phyloP scores from a whole-genome alignment of 2,113 vertebrate species.

The Ammodytes dubius region DNA sequence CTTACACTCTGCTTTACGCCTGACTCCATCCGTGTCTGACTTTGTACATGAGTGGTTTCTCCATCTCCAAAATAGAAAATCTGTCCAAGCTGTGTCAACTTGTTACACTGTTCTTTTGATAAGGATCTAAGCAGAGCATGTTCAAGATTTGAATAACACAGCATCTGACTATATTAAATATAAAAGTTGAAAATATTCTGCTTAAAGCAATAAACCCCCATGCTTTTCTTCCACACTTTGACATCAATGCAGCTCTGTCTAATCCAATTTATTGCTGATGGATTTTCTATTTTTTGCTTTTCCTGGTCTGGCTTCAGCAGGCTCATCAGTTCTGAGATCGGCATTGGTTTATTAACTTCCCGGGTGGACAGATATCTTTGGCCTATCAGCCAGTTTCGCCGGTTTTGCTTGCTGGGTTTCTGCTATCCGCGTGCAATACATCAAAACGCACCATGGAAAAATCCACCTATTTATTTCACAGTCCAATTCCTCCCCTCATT shows the following conservation, averaged over 20 bases:
- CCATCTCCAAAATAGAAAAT: not conserved
- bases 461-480: constrained; percentile 33
- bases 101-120: not conserved
- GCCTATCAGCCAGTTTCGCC: constrained; percentile 3
- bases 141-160: not conserved
- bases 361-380: constrained; percentile 16
- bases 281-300: constrained; percentile 22
- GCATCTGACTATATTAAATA: constrained; percentile 1
- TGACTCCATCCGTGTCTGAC: not conserved
- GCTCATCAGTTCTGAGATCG: constrained; percentile 3
- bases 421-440: constrained; percentile 21
- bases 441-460: constrained; percentile 20
- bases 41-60: not conserved
- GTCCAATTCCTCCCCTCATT: constrained; percentile 12
- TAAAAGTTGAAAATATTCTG: not conserved
- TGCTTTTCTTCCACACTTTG: not conserved
- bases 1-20: not conserved
- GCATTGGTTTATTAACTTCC: constrained; percentile 27
- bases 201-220: not conserved
- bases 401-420: constrained; percentile 14
- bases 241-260: constrained; percentile 12
- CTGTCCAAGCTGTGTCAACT: not conserved
- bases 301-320: constrained; percentile 3
- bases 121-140: not conserved
- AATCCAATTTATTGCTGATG: constrained; percentile 7